These are phyloP conservation scores for Lepidurus arcticus DNA, from an alignment of 1,140 invertebrate genomes.

Conservation along the genomic window DNA sequence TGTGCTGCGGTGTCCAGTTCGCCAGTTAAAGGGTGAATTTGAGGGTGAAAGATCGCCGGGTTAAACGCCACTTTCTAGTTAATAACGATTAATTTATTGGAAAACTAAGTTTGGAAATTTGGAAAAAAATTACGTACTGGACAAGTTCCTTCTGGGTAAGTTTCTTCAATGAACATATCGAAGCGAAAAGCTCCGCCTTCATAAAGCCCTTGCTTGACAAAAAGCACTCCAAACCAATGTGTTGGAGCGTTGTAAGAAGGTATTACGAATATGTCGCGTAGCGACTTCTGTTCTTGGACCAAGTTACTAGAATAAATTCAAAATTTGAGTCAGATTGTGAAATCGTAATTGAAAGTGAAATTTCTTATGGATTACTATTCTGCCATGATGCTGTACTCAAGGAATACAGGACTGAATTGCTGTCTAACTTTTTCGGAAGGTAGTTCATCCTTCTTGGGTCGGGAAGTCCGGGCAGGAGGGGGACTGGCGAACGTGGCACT, in stretches of 20 bases:
- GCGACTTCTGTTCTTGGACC: slow-evolving; percentile 26
- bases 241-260: slow-evolving; percentile 43
- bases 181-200: slow-evolving; percentile 84
- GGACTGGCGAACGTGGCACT: not conserved
- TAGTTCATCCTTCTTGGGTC: not conserved
- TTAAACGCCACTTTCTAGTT: slow-evolving; percentile 74
- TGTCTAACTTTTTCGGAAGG: slow-evolving; percentile 14
- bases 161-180: slow-evolving; percentile 72
- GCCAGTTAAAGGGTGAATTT: slow-evolving; percentile 67
- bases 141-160: slow-evolving; percentile 77
- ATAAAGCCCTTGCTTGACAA: slow-evolving; percentile 79
- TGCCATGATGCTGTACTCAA: slow-evolving; percentile 30
- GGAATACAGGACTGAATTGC: slow-evolving; percentile 25
- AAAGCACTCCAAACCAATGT: slow-evolving; percentile 93
- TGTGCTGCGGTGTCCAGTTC: slow-evolving; percentile 66
- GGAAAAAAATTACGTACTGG: slow-evolving; percentile 57
- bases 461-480: not conserved
- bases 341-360: not conserved
- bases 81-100: slow-evolving; percentile 35
- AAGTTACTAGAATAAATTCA: slow-evolving; percentile 32
- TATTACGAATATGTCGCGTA: slow-evolving; percentile 31
- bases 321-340: not conserved
- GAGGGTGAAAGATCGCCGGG: slow-evolving; percentile 79
- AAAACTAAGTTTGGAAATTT: not conserved
- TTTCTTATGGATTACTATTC: slow-evolving; percentile 28